Conservation (phyloP, 2,888 invertebrate genomes). For the Aplocera efformata region DNA sequence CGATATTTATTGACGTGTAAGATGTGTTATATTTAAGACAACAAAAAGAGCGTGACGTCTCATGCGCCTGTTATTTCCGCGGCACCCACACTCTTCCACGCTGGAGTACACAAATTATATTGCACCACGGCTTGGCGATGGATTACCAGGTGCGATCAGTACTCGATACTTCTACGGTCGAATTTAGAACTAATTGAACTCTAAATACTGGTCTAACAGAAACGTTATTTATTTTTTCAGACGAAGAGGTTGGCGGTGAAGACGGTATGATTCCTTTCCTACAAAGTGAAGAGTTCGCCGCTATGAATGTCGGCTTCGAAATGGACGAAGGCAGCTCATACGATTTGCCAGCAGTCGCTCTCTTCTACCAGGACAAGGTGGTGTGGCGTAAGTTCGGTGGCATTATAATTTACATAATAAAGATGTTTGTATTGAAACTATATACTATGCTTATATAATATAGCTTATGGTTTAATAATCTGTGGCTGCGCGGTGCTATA, state of each 20-base stretch:
- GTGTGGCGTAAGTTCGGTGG: conserved; percentile 87
- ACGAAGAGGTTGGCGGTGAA: conserved; percentile 90
- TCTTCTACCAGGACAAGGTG: conserved; percentile 86
- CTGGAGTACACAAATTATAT: too few species aligned
- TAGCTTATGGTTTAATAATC: not conserved
- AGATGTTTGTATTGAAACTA: not conserved
- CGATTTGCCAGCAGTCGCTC: conserved; percentile 56
- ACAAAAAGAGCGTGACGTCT: too few species aligned
- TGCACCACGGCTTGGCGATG: too few species aligned
- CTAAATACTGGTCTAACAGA: too few species aligned
- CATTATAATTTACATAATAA: not conserved
- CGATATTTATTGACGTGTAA: too few species aligned
- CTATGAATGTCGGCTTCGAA: conserved; percentile 87
- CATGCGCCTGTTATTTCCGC: too few species aligned
- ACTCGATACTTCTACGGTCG: too few species aligned
- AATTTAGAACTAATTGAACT: too few species aligned
- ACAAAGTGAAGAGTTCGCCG: conserved; percentile 82
- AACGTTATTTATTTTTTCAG: conserved; percentile 54
- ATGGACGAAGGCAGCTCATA: conserved; percentile 89
- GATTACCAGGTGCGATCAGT: too few species aligned
- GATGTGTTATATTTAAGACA: too few species aligned
- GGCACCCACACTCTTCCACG: too few species aligned
- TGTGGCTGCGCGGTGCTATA: too few species aligned
- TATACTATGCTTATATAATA: not conserved
- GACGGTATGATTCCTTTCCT: conserved; percentile 87